Percentiles rank a stretch among this genome's conserved stretches.
Conservation (phyloP, 30 jellyfish, hydroid and myxozoan genomes). For the Pseudorhiza aurosa region DNA sequence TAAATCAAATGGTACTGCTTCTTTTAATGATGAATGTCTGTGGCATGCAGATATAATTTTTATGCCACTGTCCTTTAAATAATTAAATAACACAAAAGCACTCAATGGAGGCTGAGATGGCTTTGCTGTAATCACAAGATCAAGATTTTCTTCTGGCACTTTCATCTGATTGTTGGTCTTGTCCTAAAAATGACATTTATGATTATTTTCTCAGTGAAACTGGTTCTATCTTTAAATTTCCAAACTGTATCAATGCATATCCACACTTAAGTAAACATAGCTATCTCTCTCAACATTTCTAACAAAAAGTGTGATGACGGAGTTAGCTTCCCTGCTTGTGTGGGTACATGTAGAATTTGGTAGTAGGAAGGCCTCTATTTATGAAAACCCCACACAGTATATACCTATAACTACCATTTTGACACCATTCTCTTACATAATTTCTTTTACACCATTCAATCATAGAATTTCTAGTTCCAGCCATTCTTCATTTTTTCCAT, state of each 20-base stretch:
- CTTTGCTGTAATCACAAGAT: constrained; percentile 31
- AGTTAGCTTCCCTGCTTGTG: too few relatives aligned
- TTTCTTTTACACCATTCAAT: background rate
- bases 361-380: too few relatives aligned
- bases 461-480: background rate
- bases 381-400: too few relatives aligned
- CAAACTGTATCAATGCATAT: too few relatives aligned
- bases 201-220: too few relatives aligned
- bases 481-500: too few relatives aligned
- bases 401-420: too few relatives aligned
- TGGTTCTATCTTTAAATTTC: too few relatives aligned
- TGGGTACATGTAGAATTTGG: background rate
- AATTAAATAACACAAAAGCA: constrained; percentile 56
- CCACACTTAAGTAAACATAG: too few relatives aligned
- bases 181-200: background rate
- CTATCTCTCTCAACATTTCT: too few relatives aligned
- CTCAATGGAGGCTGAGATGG: constrained; percentile 73
- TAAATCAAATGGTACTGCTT: background rate
- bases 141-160: background rate
- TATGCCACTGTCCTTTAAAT: constrained; percentile 37
- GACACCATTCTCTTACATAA: background rate
- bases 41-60: constrained; percentile 46
- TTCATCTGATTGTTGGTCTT: background rate
- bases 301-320: too few relatives aligned
- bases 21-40: constrained; percentile 57